Base-by-base conservation (phyloP, 2,888 invertebrate species). In the Agrenia bidenticulata region DNA sequence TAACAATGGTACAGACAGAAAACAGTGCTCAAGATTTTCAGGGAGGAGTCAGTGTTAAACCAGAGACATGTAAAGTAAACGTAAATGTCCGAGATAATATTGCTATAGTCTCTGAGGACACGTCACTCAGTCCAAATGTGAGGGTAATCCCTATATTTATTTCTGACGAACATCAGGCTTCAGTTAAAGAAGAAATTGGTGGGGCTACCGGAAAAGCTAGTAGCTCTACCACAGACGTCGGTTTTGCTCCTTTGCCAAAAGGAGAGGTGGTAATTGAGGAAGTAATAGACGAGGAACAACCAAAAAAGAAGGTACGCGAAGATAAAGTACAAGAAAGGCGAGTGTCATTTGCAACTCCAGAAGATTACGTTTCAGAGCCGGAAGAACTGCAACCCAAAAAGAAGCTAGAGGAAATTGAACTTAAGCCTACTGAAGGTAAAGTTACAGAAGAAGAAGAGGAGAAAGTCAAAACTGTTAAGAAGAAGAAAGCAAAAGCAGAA, bases 331-430 rank as follows among this genome's bases (percentile, higher is more conserved):
- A 62, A 62, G 83, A 81, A 73, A 88, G 88, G 15, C 82, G 82
- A 15, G 80, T 85, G 69, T 80, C 81, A 1, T 81, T 87, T 73
- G 81, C 85, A 24, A 84, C 87, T 0, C 85, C 87, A 64, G 81
- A 87, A 74, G 84, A 87, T 61, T 76, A 91, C 17, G 49, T 49
- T 17, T 7, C 11, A 11, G 49, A 49, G n/a, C n/a, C n/a, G n/a
- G n/a, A n/a, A n/a, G n/a, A 19, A 19, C 13, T 11, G 49, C 9
- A 17, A 5, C 49, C 7, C 7, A 39, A 39, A 39, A 39, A 7
- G 39, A n/a, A n/a, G n/a, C n/a, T n/a, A n/a, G 2, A 39, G 45
- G 32, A 65, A 37, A 61, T 19, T 56, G 13, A 62, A 65, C 23
- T 26, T 15, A 37, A 50, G n/a, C 5, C 49, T 50, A n/a, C 60